Evolutionary conservation across 2,888 invertebrate species (phyloP).

Genomic region (Cryptus viduatorius): DNA sequence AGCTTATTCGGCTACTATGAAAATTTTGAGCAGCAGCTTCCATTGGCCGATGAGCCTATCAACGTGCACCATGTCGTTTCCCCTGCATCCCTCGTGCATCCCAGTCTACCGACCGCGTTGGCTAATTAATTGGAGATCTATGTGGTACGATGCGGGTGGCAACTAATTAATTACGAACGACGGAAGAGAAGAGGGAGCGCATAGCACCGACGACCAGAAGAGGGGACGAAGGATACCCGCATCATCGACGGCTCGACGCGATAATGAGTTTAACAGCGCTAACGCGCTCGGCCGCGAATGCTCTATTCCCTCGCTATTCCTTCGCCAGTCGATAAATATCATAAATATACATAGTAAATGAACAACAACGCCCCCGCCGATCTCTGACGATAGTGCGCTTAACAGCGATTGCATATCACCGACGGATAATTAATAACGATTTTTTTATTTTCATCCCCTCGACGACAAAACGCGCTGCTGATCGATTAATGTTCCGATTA

Average conservation of each 20-base stretch:
- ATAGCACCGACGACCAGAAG: conserved; percentile 6
- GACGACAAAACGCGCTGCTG: no score
- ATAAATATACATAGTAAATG: conserved; percentile 37
- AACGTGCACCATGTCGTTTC: conserved; percentile 7
- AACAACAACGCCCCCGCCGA: conserved; percentile 29
- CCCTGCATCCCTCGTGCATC: conserved; percentile 18
- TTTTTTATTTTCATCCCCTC: no score
- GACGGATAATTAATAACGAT: not conserved
- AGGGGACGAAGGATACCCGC: conserved; percentile 7
- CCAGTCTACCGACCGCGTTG: conserved; percentile 3
- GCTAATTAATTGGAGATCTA: conserved; percentile 66
- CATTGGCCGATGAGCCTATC: conserved; percentile 26
- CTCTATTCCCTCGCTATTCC: conserved; percentile 30
- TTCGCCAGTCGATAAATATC: conserved; percentile 50
- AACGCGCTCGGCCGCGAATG: conserved; percentile 27
- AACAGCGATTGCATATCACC: not conserved
- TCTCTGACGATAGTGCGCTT: not conserved
- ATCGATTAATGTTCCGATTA: no score
- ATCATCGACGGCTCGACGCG: conserved; percentile 22
- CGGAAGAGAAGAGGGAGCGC: conserved; percentile 14
- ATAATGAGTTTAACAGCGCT: conserved; percentile 56
- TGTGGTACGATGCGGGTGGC: conserved; percentile 61
- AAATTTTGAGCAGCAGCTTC: not conserved
- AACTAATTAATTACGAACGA: conserved; percentile 66
- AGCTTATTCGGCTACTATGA: not conserved